Base-by-base conservation (phyloP, 1,140 invertebrate species). In the Physella acuta region DNA sequence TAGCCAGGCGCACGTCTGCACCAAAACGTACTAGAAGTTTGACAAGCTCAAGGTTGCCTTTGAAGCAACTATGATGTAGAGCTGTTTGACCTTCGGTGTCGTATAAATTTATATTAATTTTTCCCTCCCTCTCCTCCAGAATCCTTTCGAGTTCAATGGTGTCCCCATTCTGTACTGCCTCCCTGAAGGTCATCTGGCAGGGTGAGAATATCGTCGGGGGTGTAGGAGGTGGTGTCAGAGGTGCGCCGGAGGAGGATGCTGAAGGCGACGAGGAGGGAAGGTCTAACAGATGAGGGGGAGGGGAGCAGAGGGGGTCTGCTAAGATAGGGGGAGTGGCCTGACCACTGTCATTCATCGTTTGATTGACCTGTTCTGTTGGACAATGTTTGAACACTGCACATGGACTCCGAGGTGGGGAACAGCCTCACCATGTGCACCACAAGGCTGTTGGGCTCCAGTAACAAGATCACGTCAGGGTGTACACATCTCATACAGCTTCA, bases 41-140 rank as follows among this genome's bases (percentile, higher is more conserved):
- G 30, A 88, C 86, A 58, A 87, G 81, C 73, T 88, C 87, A 63
- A 87, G 74, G 71, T 88, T 86, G 1, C 87, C 87, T 65, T 84
- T 81, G 67, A 86, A 78, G 66, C 85, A 86, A 67, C 84, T 81
- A 66, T 86, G 83, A 75, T 88, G 87, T 26, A 67, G 33, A n/a
- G 53, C 64, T 3, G 64, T 67, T n/a, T 56, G 51, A 34, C 64
- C 53, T 20, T 56, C 64, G 4, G 51, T 36, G 53, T 67, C 53
- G 30, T 55, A 49, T n/a, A 67, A 52, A 37, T 56, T 67, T 31
- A 67, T 26, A 24, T 56, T 67, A n/a, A 67, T 39, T 67, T 83
- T 81, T 28, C 78, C 81, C 49, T 85, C 82, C 55, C 80, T 75
- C 3, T 81, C 77, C 66, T 85, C 81, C 26, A 86, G 72, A 39